phyloP scores from a whole-genome alignment of 2,113 vertebrate genomes.

The Clupea harengus region DNA sequence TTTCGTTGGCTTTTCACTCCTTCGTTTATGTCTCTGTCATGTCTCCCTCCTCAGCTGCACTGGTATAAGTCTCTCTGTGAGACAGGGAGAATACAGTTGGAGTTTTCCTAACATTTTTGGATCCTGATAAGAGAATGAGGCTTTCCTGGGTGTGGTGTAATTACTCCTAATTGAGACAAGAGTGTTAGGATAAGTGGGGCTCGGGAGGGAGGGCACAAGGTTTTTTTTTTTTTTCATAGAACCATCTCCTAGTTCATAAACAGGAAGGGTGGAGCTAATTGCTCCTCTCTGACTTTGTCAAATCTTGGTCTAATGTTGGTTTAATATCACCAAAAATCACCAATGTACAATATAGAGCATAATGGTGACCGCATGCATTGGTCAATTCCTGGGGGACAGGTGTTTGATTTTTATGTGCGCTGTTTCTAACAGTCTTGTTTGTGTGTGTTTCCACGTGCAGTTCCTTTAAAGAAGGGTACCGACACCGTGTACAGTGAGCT shows the following conservation, averaged over 20 bases:
- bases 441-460: constrained; percentile 53
- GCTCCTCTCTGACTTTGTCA: neutral
- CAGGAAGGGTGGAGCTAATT: constrained; percentile 70
- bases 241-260: constrained; percentile 55
- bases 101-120: constrained; percentile 48
- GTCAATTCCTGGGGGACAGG: neutral
- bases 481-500: constrained; percentile 77
- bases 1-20: neutral
- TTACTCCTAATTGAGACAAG: constrained; percentile 58
- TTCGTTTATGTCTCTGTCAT: neutral
- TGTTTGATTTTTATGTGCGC: neutral
- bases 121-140: constrained; percentile 50
- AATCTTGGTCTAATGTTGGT: no score
- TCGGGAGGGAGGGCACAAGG: constrained; percentile 24
- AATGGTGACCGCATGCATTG: neutral
- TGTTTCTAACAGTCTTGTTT: constrained; percentile 23
- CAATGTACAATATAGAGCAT: neutral
- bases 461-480: constrained; percentile 67
- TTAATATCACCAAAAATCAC: no score
- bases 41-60: neutral
- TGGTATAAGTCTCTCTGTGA: neutral
- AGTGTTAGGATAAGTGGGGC: constrained; percentile 32
- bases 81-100: neutral
- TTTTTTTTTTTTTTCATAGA: constrained; percentile 47
- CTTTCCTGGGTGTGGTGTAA: constrained; percentile 66